Evolutionary conservation across 2,113 vertebrate genomes (phyloP), one percentile per base, ranked within the genome.

Genomic region (Empidonax alnorum): DNA sequence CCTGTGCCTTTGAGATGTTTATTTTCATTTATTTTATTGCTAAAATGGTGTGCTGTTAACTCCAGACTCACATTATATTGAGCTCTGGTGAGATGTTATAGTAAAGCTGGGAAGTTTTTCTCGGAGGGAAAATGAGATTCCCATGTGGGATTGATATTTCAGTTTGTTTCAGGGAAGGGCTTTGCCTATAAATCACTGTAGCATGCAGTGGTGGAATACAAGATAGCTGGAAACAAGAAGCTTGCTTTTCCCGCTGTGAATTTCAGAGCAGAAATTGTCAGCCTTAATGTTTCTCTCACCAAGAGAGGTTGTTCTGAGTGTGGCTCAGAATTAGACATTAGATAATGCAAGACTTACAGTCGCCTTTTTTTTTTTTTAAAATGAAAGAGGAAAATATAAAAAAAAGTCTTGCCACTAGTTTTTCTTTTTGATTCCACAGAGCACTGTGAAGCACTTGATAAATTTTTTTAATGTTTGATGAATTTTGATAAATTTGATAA

Each of bases 171-270:
- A 74, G 77, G 47, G 71, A 76, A 72, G 69, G 84, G 68, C 89
- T 72, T 75, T 98, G 97, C 85, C 83, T 77, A 27, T 81, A 92
- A 79, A 81, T 97, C 25, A 89, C 96, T 85, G 52, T 97, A 74
- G 85, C 90, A 25, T 99, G 98, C 81, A 97, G 96, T 98, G 98
- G 98, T 99, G 98, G 88, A 67, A 35, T 30, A 49, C 27, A 72
- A 19, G 33, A 9, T 27, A 52, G 24, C 27, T 8, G 35, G 24
- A 46, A 35, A 41, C 9, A 31, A 42, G 41, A 6, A 62, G 19
- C 49, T 78, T 82, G 12, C 4, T 30, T 63, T 81, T 82, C 11
- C 3, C 6, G 1, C 49, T 55, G 16, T 14, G 12, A 56, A 10
- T 72, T 77, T 67, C 42, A 44, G 37, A 73, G 21, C n/a, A 46